Evolutionary conservation across 2,888 invertebrate species (phyloP).

Genomic region (Cylindroiulus punctatus): DNA sequence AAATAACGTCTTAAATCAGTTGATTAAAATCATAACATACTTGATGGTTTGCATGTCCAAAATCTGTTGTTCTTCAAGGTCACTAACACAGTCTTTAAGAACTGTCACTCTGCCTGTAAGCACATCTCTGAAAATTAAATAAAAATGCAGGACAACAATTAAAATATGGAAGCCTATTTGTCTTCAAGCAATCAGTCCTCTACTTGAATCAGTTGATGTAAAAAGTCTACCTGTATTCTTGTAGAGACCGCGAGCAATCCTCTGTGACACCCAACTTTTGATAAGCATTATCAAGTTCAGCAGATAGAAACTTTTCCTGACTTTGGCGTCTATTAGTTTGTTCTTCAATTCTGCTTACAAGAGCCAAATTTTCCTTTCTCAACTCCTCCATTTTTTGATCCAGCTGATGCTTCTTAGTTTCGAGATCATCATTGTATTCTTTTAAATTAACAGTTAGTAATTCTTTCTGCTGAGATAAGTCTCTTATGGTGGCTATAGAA

Average conservation of each 20-base stretch:
- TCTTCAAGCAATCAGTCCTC: no score
- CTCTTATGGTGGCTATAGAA: not conserved
- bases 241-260: conserved; percentile 51
- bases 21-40: conserved; percentile 17
- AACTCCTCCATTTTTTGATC: not conserved
- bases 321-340: conserved; percentile 22
- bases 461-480: conserved; percentile 45
- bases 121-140: conserved; percentile 40
- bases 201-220: not conserved
- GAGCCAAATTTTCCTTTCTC: conserved; percentile 40
- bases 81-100: conserved; percentile 48
- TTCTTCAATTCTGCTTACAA: conserved; percentile 5
- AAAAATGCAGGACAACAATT: not conserved
- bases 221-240: conserved; percentile 49
- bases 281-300: conserved; percentile 52
- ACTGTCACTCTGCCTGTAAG: conserved; percentile 9
- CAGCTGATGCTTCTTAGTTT: conserved; percentile 41
- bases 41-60: conserved; percentile 49
- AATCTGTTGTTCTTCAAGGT: conserved; percentile 49
- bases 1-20: no score
- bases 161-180: not conserved
- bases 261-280: conserved; percentile 52
- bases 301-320: conserved; percentile 41
- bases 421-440: conserved; percentile 5
- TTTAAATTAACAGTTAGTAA: not conserved